Evolutionary conservation across 2,797 vertebrate species (phyloP).

Genomic region (Darevskia nairensis): DNA sequence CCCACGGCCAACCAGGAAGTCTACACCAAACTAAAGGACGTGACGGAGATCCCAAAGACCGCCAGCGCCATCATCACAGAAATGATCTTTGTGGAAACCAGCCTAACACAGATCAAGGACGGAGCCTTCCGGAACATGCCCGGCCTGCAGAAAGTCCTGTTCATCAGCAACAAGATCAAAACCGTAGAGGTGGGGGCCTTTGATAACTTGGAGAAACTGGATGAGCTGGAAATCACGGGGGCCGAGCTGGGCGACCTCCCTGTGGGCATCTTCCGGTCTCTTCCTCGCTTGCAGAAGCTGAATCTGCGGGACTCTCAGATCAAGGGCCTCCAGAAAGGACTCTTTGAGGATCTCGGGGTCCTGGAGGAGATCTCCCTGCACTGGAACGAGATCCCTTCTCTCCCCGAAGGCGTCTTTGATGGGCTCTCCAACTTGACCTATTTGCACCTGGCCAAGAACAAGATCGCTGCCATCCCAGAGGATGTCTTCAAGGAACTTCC

Average conservation of each 20-base stretch:
- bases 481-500: constrained; percentile 77
- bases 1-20: constrained; percentile 65
- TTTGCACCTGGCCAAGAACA: constrained; percentile 82
- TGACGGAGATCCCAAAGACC: constrained; percentile 73
- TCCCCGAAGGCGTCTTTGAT: constrained; percentile 84
- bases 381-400: constrained; percentile 75
- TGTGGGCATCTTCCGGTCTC: constrained; percentile 77
- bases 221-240: constrained; percentile 76
- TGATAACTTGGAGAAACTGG: constrained; percentile 76
- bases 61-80: constrained; percentile 70
- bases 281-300: constrained; percentile 77
- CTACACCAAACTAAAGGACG: constrained; percentile 60
- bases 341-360: constrained; percentile 78
- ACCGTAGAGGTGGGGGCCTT: constrained; percentile 82
- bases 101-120: constrained; percentile 74
- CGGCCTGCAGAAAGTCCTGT: constrained; percentile 77
- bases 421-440: constrained; percentile 72
- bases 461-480: constrained; percentile 69
- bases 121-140: constrained; percentile 78
- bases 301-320: constrained; percentile 78
- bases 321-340: constrained; percentile 73
- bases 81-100: constrained; percentile 78
- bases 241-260: constrained; percentile 71
- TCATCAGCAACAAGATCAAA: constrained; percentile 72
- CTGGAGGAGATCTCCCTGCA: constrained; percentile 74